These are phyloP conservation scores for Prosopocoilus inquinatus DNA, from an alignment of 2,888 invertebrate species.

Conservation along the genomic window DNA sequence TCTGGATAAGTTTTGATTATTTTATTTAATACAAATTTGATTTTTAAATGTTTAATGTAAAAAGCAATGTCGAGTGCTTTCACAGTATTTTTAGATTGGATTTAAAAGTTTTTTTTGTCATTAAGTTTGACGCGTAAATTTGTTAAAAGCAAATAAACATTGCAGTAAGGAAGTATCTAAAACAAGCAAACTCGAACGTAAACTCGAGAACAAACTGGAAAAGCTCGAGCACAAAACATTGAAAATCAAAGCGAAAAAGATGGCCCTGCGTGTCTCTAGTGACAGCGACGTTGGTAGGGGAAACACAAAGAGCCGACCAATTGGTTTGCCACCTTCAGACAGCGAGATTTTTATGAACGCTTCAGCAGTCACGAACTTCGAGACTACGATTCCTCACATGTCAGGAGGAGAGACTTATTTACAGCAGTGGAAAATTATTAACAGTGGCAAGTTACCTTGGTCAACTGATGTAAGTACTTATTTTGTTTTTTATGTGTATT, in stretches of 20 bases:
- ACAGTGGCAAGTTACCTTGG: conserved; percentile 46
- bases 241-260: conserved; percentile 48
- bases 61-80: too few relatives aligned
- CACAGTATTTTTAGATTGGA: too few relatives aligned
- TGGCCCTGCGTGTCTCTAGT: conserved; percentile 35
- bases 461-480: conserved; percentile 37
- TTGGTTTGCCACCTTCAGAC: conserved; percentile 9
- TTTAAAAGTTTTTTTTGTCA: too few relatives aligned
- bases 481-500: not conserved
- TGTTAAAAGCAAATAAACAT: too few relatives aligned
- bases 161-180: conserved; percentile 26
- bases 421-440: conserved; percentile 48
- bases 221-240: conserved; percentile 49
- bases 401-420: conserved; percentile 45
- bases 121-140: too few relatives aligned
- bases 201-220: conserved; percentile 46
- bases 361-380: conserved; percentile 20
- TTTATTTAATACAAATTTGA: too few relatives aligned
- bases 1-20: too few relatives aligned
- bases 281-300: conserved; percentile 29
- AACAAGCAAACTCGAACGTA: conserved; percentile 40
- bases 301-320: conserved; percentile 1
- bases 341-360: conserved; percentile 28
- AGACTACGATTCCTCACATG: conserved; percentile 33
- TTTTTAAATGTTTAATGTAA: too few relatives aligned